A percentile compares a stretch with the other conserved stretches of the same genome.
Conservation (phyloP, 2,888 invertebrate genomes). For the Hirtodrosophila alboralis region DNA sequence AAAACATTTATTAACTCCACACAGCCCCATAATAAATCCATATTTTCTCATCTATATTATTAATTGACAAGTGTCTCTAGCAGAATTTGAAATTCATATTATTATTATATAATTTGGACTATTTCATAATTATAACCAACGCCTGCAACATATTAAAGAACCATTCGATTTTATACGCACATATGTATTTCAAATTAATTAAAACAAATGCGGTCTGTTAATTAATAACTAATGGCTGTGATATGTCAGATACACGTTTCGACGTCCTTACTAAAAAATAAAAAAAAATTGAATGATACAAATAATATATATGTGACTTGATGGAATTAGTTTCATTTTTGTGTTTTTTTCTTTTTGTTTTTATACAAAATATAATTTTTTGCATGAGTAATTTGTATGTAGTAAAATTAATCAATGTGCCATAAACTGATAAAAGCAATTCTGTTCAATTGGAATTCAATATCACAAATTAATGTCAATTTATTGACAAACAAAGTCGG, state of each 20-base stretch:
- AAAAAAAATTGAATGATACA: constrained; percentile 9
- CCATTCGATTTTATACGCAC: constrained; percentile 11
- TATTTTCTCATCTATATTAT: constrained; percentile 10
- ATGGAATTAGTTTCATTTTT: constrained; percentile 22
- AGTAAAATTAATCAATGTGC: constrained; percentile 54
- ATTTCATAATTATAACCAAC: constrained; percentile 16
- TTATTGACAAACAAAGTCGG: constrained; percentile 15
- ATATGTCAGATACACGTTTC: constrained; percentile 44
- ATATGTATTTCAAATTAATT: constrained; percentile 44
- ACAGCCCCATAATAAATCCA: neutral
- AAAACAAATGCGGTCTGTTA: constrained; percentile 55
- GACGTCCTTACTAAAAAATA: constrained; percentile 1
- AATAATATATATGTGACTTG: constrained; percentile 24
- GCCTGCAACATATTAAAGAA: constrained; percentile 34
- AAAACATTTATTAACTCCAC: neutral
- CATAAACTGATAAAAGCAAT: constrained; percentile 20
- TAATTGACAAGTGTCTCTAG: constrained; percentile 41
- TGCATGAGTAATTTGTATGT: constrained; percentile 39
- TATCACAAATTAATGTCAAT: constrained; percentile 37
- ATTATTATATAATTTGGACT: constrained; percentile 34
- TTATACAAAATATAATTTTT: constrained; percentile 37
- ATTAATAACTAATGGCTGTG: constrained; percentile 64
- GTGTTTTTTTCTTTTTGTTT: constrained; percentile 12
- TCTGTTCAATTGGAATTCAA: constrained; percentile 7
- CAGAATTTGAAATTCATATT: constrained; percentile 27